Base-by-base conservation (phyloP, 1,140 invertebrate species). In the Helicoverpa armigera region DNA sequence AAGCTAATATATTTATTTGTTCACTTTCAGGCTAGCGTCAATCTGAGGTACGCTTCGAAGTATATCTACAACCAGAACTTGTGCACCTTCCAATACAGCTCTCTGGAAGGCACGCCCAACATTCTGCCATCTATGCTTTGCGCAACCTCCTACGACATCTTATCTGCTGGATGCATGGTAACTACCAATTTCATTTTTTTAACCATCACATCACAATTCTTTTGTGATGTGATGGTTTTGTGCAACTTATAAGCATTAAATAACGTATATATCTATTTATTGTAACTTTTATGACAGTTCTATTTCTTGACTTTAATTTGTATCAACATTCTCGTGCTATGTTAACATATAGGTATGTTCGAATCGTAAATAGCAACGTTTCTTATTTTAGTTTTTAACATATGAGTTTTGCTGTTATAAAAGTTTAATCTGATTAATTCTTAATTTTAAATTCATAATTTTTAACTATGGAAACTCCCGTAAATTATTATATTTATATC, bases 81-180 rank as follows among this genome's bases (percentile, higher is more conserved):
- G 0, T 88, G 87, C 69, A 82, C 61, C 13, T 60, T 11, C 9
- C 58, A 84, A 51, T 85, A 69, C 54, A 85, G 81, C 60, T 5
- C 9, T 12, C 14, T 77, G 0, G 1, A 18, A 2, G 60, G 60
- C 11, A 35, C 61, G 11, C 56, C 60, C 2, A 89, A 86, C 11
- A 67, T 86, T 14, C 63, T 84, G 12, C 60, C 74, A 23, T 77
- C 80, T 11, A 88, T 87, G 85, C 18, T 88, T 3, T 88, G 85
- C 53, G 82, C 85, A 4, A 74, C 79, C 14, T 72, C 82, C 9
- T 65, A 70, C 13, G 67, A 87, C 51, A 84, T 85, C n/a, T 7
- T 82, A 3, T 76, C 83, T 58, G 4, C 60, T 7, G 78, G 83
- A 18, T 85, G 80, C 43, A 9, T 14, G 11, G 87, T 87, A 82